A percentile compares a stretch with the other conserved stretches of the same genome.
Evolutionary conservation across 2,888 invertebrate genomes (phyloP).

Genomic region (Copidosoma aretas): DNA sequence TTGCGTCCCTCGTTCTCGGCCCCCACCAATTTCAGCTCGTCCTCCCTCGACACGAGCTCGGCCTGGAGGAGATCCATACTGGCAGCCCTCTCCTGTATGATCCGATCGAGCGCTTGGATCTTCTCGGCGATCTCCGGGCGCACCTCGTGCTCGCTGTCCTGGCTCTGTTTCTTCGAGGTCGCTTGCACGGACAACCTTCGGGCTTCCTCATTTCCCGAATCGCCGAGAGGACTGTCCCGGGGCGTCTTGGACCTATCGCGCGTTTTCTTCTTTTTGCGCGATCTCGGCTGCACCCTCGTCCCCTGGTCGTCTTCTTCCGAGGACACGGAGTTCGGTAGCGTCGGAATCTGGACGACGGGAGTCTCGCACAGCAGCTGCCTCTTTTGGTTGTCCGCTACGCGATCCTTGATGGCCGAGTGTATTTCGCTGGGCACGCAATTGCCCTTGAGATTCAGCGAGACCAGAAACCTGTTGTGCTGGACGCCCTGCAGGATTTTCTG

Average conservation of each 20-base stretch:
- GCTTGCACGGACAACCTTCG: no score
- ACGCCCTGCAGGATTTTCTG: constrained; percentile 54
- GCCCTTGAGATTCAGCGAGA: constrained; percentile 55
- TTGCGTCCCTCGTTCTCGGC: constrained; percentile 43
- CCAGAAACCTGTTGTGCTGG: constrained; percentile 51
- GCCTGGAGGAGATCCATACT: constrained; percentile 49
- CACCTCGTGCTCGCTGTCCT: neutral
- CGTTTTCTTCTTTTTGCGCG: constrained; percentile 15
- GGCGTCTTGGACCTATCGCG: constrained; percentile 39
- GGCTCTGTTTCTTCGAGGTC: no score
- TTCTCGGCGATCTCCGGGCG: constrained; percentile 30
- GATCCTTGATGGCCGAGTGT: constrained; percentile 51
- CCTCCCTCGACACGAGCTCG: constrained; percentile 45
- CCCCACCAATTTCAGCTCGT: constrained; percentile 40
- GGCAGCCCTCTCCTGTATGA: constrained; percentile 50
- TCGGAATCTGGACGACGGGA: neutral
- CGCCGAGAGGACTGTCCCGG: neutral
- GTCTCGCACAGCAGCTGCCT: constrained; percentile 26
- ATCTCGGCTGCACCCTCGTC: neutral
- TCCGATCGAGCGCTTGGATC: constrained; percentile 49
- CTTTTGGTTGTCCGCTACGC: constrained; percentile 46
- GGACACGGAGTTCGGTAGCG: neutral
- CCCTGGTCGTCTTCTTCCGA: neutral
- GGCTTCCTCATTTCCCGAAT: neutral
- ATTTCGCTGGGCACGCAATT: constrained; percentile 60